Percentiles rank a stretch among this genome's conserved stretches.
These are phyloP conservation scores for Mesembrinibis cayennensis DNA, from an alignment of 2,113 vertebrate genomes.

Conservation along the genomic window DNA sequence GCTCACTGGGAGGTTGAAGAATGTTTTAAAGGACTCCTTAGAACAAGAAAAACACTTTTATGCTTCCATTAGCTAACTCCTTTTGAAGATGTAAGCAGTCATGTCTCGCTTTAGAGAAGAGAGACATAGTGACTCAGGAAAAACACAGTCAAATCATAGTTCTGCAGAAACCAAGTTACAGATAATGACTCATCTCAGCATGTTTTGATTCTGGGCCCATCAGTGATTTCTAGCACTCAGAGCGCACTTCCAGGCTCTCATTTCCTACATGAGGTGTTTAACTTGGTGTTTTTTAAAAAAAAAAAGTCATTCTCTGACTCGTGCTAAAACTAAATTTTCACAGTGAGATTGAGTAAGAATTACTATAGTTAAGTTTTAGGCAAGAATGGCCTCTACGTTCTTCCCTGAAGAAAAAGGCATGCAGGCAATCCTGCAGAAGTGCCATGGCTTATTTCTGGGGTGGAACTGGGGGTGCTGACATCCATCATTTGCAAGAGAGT, in stretches of 20 bases:
- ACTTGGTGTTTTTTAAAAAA: not conserved
- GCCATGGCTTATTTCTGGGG: not conserved
- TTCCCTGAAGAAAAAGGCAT: not conserved
- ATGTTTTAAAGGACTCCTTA: not conserved
- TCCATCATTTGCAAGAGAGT: not conserved
- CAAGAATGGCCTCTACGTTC: not conserved
- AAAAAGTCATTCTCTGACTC: not conserved
- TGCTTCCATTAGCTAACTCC: not conserved
- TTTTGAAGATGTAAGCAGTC: not conserved
- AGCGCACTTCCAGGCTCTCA: not conserved
- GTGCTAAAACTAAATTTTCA: not conserved
- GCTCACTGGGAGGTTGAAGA: not conserved
- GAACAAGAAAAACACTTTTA: not conserved
- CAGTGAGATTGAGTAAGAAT: not conserved
- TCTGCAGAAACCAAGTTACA: not conserved
- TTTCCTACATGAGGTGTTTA: not conserved
- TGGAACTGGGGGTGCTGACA: not conserved
- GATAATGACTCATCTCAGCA: not conserved
- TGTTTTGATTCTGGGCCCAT: not conserved
- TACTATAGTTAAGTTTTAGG: not conserved
- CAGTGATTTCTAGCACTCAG: not conserved
- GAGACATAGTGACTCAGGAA: not conserved
- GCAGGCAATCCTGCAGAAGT: not conserved
- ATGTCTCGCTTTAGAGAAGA: not conserved
- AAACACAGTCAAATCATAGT: not conserved